Percentiles rank a stretch among this genome's conserved stretches.
These are phyloP conservation scores for Drosophila birchii DNA, from an alignment of 2,888 invertebrate genomes.

Conservation along the genomic window DNA sequence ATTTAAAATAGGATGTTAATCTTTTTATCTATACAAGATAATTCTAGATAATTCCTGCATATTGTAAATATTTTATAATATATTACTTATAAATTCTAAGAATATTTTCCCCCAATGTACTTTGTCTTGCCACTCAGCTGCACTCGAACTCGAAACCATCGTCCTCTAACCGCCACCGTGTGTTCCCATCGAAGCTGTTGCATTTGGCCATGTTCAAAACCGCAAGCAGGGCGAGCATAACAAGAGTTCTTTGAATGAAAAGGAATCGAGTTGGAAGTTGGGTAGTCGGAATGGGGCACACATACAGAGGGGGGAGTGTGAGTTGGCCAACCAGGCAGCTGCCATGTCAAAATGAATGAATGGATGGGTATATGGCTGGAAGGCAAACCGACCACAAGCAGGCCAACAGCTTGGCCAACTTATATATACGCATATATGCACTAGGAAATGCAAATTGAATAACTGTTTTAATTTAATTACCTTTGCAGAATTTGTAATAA, in stretches of 20 bases:
- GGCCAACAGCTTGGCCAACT: conserved; percentile 55
- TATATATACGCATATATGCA: conserved; percentile 27
- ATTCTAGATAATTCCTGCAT: no score
- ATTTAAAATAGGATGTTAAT: background rate
- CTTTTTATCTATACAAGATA: no score
- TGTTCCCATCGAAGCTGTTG: conserved; percentile 66
- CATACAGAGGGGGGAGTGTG: background rate
- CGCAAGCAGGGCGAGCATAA: conserved; percentile 53
- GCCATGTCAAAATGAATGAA: conserved; percentile 72
- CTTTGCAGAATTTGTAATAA: background rate
- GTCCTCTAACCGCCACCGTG: conserved; percentile 23
- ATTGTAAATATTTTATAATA: background rate
- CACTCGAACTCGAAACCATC: conserved; percentile 17
- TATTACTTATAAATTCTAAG: background rate
- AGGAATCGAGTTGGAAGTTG: conserved; percentile 15
- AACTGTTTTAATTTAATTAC: background rate
- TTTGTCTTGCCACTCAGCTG: conserved; percentile 37
- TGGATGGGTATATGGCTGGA: conserved; percentile 53
- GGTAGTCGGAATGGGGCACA: background rate
- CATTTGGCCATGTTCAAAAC: conserved; percentile 54
- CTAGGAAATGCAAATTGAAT: background rate
- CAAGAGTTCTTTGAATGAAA: conserved; percentile 43
- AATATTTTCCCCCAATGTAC: conserved; percentile 5
- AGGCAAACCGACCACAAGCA: conserved; percentile 52
- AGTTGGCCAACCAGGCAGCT: conserved; percentile 58